A percentile compares a stretch with the other conserved stretches of the same genome.
These are phyloP conservation scores for Idaea straminata DNA, from an alignment of 2,888 invertebrate genomes.

Conservation along the genomic window DNA sequence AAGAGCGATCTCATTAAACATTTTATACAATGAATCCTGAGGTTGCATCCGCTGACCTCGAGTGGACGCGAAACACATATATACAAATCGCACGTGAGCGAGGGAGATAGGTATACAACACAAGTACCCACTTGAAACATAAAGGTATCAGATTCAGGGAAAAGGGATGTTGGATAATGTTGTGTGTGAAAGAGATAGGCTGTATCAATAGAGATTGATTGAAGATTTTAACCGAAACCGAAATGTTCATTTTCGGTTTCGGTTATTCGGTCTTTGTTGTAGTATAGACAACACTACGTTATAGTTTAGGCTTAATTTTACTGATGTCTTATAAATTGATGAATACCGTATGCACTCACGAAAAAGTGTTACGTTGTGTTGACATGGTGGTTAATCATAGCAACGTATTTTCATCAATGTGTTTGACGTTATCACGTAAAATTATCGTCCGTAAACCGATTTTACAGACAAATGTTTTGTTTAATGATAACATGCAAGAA, in stretches of 20 bases:
- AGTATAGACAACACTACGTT: too few species aligned
- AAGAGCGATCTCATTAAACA: conserved; percentile 44
- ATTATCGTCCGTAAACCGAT: too few species aligned
- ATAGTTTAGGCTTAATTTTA: too few species aligned
- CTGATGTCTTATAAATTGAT: too few species aligned
- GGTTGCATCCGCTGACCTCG: conserved; percentile 64
- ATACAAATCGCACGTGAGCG: conserved; percentile 29
- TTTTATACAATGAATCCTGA: conserved; percentile 60
- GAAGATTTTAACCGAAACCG: background rate
- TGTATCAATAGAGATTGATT: conserved; percentile 21
- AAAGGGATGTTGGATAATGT: conserved; percentile 36
- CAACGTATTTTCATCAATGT: too few species aligned
- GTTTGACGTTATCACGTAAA: too few species aligned
- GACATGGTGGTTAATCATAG: too few species aligned
- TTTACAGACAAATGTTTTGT: too few species aligned
- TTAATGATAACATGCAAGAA: too few species aligned
- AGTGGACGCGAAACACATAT: conserved; percentile 52
- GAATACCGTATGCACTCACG: too few species aligned
- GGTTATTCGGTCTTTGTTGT: background rate
- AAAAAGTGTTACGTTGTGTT: too few species aligned
- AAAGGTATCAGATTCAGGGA: conserved; percentile 68
- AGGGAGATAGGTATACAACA: conserved; percentile 46
- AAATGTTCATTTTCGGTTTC: background rate
- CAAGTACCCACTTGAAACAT: conserved; percentile 66
- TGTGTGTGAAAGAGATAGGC: conserved; percentile 24